These are phyloP conservation scores for Chymomyza fuscimana DNA, from an alignment of 2,888 invertebrate genomes.

Conservation along the genomic window DNA sequence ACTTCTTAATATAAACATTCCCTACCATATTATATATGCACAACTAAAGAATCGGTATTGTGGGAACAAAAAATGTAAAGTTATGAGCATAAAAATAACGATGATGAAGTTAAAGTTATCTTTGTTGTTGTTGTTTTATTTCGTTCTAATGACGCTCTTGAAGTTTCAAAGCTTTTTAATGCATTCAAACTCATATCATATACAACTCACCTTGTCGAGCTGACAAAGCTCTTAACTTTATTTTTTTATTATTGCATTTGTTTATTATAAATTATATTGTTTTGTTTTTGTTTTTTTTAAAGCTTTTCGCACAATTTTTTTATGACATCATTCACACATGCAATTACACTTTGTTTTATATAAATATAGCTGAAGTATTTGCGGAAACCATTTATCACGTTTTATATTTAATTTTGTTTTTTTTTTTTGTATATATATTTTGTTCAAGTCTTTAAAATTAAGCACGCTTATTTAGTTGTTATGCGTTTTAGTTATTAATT, in stretches of 20 bases:
- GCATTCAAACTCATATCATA: background rate
- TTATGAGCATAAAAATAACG: constrained; percentile 37
- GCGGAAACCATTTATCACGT: constrained; percentile 40
- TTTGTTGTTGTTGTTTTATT: constrained; percentile 12
- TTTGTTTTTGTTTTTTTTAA: constrained; percentile 30
- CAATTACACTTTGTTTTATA: constrained; percentile 30
- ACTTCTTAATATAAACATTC: background rate
- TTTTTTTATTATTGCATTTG: background rate
- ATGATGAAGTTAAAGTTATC: constrained; percentile 36
- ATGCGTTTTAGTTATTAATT: constrained; percentile 14
- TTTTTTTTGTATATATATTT: constrained; percentile 18
- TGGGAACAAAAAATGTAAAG: constrained; percentile 51
- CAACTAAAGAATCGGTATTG: constrained; percentile 4
- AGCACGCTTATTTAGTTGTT: constrained; percentile 1
- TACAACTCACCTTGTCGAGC: background rate
- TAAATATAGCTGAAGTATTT: background rate
- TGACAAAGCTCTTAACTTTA: background rate
- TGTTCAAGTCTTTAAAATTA: constrained; percentile 19
- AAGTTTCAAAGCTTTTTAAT: background rate
- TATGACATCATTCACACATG: constrained; percentile 46
- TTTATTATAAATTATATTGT: constrained; percentile 9
- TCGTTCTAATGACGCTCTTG: background rate
- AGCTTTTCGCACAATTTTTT: constrained; percentile 37
- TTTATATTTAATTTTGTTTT: constrained; percentile 26
- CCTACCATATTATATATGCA: background rate